Percentiles rank a stretch among this genome's conserved stretches.
phyloP scores from a whole-genome alignment of 2,113 vertebrate genomes.

The Pteronura brasiliensis region DNA sequence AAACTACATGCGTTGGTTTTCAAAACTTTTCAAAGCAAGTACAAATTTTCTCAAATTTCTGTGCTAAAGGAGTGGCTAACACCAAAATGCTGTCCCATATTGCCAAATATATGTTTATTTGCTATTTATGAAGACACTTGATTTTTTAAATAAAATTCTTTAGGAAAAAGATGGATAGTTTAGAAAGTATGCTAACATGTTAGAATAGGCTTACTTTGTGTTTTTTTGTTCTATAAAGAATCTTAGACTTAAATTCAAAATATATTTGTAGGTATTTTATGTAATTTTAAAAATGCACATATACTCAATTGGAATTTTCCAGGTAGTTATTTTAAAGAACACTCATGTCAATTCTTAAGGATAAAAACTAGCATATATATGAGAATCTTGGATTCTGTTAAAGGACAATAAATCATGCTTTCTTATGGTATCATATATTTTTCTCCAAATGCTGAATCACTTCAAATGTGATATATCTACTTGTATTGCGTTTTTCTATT shows the following conservation, averaged over 20 bases:
- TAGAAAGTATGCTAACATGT: neutral
- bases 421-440: neutral
- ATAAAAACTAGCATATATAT: neutral
- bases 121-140: neutral
- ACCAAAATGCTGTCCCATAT: neutral
- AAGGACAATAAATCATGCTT: neutral
- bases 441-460: neutral
- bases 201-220: neutral
- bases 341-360: neutral
- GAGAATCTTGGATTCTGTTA: neutral
- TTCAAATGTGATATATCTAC: neutral
- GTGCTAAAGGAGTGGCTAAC: neutral
- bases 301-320: neutral
- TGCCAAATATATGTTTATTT: neutral
- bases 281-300: neutral
- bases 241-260: neutral
- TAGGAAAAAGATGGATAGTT: neutral
- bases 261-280: neutral
- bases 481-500: neutral
- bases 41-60: neutral
- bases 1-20: neutral
- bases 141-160: neutral
- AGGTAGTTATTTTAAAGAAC: neutral
- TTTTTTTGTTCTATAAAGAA: neutral
- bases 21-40: neutral